Base-by-base conservation (phyloP, 2,888 invertebrate genomes). In the Spilosoma lubricipeda region DNA sequence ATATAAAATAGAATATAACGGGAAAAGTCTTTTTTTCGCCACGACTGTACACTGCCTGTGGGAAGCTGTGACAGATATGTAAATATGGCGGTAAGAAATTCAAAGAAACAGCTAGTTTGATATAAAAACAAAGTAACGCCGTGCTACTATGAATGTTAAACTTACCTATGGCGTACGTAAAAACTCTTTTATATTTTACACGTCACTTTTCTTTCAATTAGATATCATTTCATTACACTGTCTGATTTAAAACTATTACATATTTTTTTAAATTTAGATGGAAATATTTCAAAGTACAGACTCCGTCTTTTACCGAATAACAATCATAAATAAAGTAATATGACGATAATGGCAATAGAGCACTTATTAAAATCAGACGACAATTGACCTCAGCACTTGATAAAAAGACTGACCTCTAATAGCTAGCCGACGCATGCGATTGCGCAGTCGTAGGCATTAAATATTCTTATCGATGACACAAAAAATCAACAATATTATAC, bases 301-400 rank as follows among this genome's bases (percentile, higher is more conserved):
- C 30, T 30, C n/a, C 7, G 45, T 70, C 63, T 27, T 65, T 36
- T 39, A 39, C 59, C 65, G 67, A 52, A 71, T 42, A 27, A 78
- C 63, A 59, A 74, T 71, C 74, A 67, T 70, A n/a, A 59, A 59
- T 59, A 59, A 76, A 73, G 59, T 72, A 71, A 69, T 66, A n/a
- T 63, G 74, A 64, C 76, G 77, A 77, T 79, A 77, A 71, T 72
- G 75, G 82, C 86, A 85, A 84, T 85, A 84, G 84, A 82, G 79
- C 87, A 83, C 84, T 82, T 85, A 85, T 86, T 82, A 88, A 89
- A 89, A 92, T 92, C 90, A 91, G 87, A 85, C 91, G 88, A 88
- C 85, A 91, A 90, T 91, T 94, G 93, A 94, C 93, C 93, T 82
- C 71, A 77, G 73, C 87, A 86, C 89, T 85, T 82, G 93, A 93